Evolutionary conservation across 2,797 vertebrate genomes (phyloP), one percentile per base, ranked within the genome.

Genomic region (Gymnothorax reevesii): DNA sequence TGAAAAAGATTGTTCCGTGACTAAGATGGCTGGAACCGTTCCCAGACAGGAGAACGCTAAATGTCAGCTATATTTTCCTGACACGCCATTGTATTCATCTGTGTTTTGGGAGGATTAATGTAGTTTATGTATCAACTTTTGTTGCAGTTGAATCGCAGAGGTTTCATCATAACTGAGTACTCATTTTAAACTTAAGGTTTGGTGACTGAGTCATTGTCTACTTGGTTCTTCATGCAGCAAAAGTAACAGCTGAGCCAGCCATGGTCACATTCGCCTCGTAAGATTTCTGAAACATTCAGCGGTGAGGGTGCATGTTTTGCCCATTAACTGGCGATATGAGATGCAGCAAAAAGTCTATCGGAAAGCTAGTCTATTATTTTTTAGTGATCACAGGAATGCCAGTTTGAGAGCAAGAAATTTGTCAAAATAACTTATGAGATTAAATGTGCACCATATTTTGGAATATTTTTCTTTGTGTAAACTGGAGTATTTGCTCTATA

Each of bases 221-320:
- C 4, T 59, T 83, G 55, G 54, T 83, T 33, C 80, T 20, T 83
- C 33, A 83, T 22, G 25, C n/a, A 20, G 54, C 22, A 22, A 64
- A 64, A 15, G 52, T 1, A 22, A 52, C 27, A 64, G 33, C 69
- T 64, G n/a, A 84, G 83, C 49, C 54, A 17, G 12, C 83, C 0
- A 4, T 64, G 12, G 60, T 84, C 33, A 84, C 83, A 49, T 83
- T 84, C 52, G 83, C 83, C 83, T 66, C 69, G 82, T 60, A 83
- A 33, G 25, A 33, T 13, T 57, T 5, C 5, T 75, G 73, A 49
- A 52, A 52, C 77, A 80, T 80, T 8, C 52, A 27, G 15, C 22
- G 77, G 77, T 80, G 2, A 54, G 55, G 49, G 52, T 55, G 33
- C 20, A 27, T 4, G 42, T 82, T 59, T 60, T 27, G 54, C 33